Evolutionary conservation across 1,140 invertebrate species (phyloP), one percentile per base, ranked within the genome.

Genomic region (Latrodectus geometricus): DNA sequence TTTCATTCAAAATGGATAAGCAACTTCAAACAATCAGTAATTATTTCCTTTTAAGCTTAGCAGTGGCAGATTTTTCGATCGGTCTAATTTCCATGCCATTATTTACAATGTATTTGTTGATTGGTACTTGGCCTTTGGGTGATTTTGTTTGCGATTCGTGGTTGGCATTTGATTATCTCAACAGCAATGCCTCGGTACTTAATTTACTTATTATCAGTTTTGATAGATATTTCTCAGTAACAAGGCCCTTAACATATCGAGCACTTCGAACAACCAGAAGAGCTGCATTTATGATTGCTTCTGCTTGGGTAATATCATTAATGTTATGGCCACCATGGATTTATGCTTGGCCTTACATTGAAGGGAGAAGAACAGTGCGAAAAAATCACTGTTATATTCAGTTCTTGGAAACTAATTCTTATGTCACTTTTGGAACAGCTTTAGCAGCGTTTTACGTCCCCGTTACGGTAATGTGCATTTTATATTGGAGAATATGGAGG

Each of bases 401-500:
- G 88, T 93, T 94, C 88, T 88, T 93, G 9, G 91, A 91, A 84
- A 92, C 92, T n/a, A 93, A 93, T 89, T 89, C 90, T 8, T 91
- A 91, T 79, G 90, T 93, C 17, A 93, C 93, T 20, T 91, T 93
- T 68, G 90, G 88, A 9, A 93, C 92, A 11, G 91, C 91, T 20
- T 88, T 93, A 48, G 90, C 91, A 35, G 93, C 93, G 8, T 94
- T 94, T 89, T 94, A 93, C 89, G 89, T 93, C 77, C 93, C 93
- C 9, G 92, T 94, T 0, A 90, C 90, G 9, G 80, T 89, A 14
- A 90, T 90, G 89, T 86, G 81, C 65, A 52, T 88, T 12, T 85
- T 90, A n/a, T 90, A 89, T 76, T 89, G 88, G 89, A 69, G 96
- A 90, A 99, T 99, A 90, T 99, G 97, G 95, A 93, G 94, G 72